Evolutionary conservation across 2,797 vertebrate species (phyloP), one percentile per base, ranked within the genome.

Genomic region (Periophthalmus magnuspinnatus): DNA sequence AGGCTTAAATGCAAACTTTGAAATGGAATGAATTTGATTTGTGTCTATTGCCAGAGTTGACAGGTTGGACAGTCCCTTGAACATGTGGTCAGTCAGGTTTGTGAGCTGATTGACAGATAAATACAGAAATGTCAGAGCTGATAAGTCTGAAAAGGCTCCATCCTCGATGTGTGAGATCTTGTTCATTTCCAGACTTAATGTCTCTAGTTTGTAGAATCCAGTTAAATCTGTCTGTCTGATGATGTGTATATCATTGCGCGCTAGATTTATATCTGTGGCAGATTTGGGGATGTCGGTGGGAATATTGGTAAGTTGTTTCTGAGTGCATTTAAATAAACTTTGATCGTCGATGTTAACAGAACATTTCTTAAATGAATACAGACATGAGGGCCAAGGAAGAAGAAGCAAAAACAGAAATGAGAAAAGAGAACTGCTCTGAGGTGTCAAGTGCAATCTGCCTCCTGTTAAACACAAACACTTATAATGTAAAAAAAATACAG

Each of bases 291-390:
- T 38, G 36, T 38, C 58, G 33, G 7, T n/a, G 58, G 33, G 33
- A 60, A 60, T 36, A 5, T 3, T 2, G 3, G 17, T 36, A 5
- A 58, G 52, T 8, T 57, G 1, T 9, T 11, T 2, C 3, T 3
- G 0, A 1, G 1, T 1, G 32, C 58, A 60, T 4, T n/a, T 2
- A 60, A 60, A 36, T 36, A 1, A 8, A 36, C 33, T n/a, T 60
- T 60, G 33, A 34, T 33, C 21, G 5, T 34, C 2, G 3, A 7
- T 4, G 3, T 33, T 17, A n/a, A 8, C 4, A 6, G 24, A 32
- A 28, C 56, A 58, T 24, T 60, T 60, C 24, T n/a, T 60, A 19
- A 60, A n/a, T n/a, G 33, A 36, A 17, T 60, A 60, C 36, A 60
- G 17, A 8, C 1, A 58, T n/a, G 55, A 57, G 4, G 19, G 19